Percentiles rank a stretch among this genome's conserved stretches.
These are phyloP conservation scores for Turnix velox DNA, from an alignment of 2,113 vertebrate species.

Conservation along the genomic window DNA sequence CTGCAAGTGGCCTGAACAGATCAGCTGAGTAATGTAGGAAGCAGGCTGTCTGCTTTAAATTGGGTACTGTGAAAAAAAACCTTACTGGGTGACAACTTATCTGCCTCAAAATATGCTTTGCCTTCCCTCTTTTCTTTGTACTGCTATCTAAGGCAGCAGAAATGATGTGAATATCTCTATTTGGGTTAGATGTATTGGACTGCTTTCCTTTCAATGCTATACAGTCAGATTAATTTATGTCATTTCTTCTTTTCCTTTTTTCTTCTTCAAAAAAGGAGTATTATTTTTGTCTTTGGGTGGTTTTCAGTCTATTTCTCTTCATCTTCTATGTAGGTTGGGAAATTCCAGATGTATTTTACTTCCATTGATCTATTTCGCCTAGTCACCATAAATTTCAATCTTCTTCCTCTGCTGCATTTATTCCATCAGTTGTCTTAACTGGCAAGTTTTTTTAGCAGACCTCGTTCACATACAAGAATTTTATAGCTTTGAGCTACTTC, in stretches of 20 bases:
- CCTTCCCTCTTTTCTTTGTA: background rate
- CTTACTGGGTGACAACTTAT: background rate
- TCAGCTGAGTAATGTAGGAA: background rate
- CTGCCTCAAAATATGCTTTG: background rate
- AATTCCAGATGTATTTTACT: conserved; percentile 10
- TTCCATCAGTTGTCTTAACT: conserved; percentile 18
- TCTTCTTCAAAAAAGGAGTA: background rate
- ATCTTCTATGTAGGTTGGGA: background rate
- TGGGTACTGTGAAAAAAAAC: background rate
- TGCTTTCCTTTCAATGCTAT: background rate
- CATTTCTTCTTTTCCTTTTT: background rate
- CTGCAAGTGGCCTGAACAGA: background rate
- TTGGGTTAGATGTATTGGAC: background rate
- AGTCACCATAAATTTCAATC: conserved; percentile 32
- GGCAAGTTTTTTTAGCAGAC: conserved; percentile 38
- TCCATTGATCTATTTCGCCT: conserved; percentile 35
- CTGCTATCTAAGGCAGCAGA: background rate
- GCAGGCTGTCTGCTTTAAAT: background rate
- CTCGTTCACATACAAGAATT: background rate
- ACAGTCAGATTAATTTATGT: background rate
- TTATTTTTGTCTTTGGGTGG: background rate
- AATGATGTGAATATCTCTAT: background rate
- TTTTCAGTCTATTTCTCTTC: conserved; percentile 14
- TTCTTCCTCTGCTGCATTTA: conserved; percentile 6
- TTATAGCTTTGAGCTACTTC: conserved; percentile 44